phyloP scores from a whole-genome alignment of 2,797 vertebrate genomes.

The Pseudopleuronectes americanus region DNA sequence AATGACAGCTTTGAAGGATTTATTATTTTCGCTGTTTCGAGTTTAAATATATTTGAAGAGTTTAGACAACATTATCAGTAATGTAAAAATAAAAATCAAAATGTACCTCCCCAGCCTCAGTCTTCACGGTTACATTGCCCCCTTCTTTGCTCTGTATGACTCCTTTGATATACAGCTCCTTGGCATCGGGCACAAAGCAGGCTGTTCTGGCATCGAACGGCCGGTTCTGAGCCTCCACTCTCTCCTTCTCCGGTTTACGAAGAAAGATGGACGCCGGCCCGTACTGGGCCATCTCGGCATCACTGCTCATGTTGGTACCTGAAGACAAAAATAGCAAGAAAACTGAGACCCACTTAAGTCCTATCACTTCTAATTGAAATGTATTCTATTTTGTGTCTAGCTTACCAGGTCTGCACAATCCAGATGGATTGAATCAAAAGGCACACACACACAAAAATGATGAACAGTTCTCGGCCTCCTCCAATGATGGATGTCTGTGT shows the following conservation, averaged over 20 bases:
- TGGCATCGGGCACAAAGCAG: conserved; percentile 86
- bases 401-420: conserved; percentile 27
- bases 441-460: not conserved
- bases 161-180: conserved; percentile 85
- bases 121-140: conserved; percentile 84
- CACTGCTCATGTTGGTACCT: conserved; percentile 65
- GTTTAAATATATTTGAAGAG: not conserved
- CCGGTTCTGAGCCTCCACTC: conserved; percentile 87
- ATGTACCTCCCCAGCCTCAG: conserved; percentile 81
- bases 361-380: not conserved
- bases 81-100: not conserved
- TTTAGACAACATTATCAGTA: not conserved
- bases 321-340: not conserved
- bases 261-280: conserved; percentile 86
- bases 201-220: conserved; percentile 89
- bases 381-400: not conserved
- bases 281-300: conserved; percentile 83
- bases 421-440: not conserved
- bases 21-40: not conserved
- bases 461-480: not conserved
- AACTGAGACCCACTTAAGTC: too few relatives aligned
- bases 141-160: conserved; percentile 84
- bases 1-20: not conserved
- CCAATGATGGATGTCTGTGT: not conserved
- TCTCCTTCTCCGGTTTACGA: conserved; percentile 86